A percentile compares a stretch with the other conserved stretches of the same genome.
Evolutionary conservation across 1,140 invertebrate species (phyloP).

Genomic region (Gonatopus flavifemur): DNA sequence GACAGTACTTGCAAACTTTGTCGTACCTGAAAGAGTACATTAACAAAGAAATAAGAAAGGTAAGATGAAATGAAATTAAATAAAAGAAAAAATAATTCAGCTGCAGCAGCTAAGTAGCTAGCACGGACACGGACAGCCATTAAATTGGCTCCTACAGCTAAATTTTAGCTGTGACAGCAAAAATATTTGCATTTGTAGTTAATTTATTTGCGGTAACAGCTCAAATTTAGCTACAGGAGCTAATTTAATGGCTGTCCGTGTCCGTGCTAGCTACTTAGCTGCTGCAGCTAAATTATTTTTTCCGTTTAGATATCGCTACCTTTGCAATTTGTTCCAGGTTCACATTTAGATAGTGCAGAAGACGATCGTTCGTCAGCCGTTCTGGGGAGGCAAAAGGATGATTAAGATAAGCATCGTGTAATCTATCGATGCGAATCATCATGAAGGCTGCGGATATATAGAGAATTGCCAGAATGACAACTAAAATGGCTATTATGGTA

Average conservation of each 20-base stretch:
- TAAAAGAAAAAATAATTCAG: not conserved
- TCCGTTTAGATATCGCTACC: no score
- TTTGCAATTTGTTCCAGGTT: conserved; percentile 54
- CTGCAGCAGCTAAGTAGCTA: no score
- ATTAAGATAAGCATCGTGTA: conserved; percentile 52
- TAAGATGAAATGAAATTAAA: not conserved
- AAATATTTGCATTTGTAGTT: no score
- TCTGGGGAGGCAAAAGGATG: conserved; percentile 50
- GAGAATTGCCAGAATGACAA: conserved; percentile 39
- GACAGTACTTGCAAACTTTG: conserved; percentile 50
- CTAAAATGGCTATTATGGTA: conserved; percentile 39
- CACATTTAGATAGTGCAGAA: conserved; percentile 50
- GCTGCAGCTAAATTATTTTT: no score
- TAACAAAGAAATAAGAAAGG: not conserved
- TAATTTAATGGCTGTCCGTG: no score
- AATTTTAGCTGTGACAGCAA: no score
- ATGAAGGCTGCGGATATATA: conserved; percentile 53
- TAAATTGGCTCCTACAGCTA: no score
- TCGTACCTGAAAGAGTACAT: conserved; percentile 34
- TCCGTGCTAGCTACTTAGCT: no score
- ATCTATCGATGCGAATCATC: conserved; percentile 52
- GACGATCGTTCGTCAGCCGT: conserved; percentile 48
- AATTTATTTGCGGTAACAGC: no score
- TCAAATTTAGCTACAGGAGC: no score
- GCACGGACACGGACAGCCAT: no score